Evolutionary conservation across 2,888 invertebrate genomes (phyloP).

Genomic region (Callyntrura sp.): DNA sequence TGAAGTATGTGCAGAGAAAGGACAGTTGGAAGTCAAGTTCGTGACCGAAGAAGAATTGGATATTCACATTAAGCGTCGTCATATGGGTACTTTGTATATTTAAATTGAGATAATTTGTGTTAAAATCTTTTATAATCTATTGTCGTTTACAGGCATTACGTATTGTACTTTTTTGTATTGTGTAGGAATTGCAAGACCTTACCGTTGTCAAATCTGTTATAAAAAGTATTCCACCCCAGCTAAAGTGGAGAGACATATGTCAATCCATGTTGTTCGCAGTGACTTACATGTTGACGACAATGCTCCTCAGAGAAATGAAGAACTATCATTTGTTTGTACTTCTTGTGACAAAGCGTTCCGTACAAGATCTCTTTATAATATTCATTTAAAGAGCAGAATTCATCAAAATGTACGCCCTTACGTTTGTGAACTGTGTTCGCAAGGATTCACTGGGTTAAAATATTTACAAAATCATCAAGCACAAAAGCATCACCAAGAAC

Average conservation of each 20-base stretch:
- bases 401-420: conserved; percentile 24
- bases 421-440: conserved; percentile 58
- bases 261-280: conserved; percentile 52
- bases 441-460: conserved; percentile 35
- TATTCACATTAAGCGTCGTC: conserved; percentile 50
- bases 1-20: conserved; percentile 29
- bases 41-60: conserved; percentile 53
- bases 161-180: background rate
- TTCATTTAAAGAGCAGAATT: conserved; percentile 10
- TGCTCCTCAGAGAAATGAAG: background rate
- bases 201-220: conserved; percentile 46
- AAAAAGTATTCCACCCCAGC: conserved; percentile 49
- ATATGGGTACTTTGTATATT: conserved; percentile 37
- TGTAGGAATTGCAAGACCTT: conserved; percentile 62
- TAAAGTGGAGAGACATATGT: conserved; percentile 48
- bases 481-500: conserved; percentile 53
- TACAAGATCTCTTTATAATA: background rate
- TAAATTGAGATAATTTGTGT: too few relatives aligned
- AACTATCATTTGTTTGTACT: conserved; percentile 25
- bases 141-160: too few relatives aligned
- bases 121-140: too few relatives aligned
- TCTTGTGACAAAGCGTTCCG: conserved; percentile 54
- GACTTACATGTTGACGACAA: conserved; percentile 27
- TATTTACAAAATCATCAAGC: conserved; percentile 65
- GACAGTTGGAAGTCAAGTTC: conserved; percentile 40